phyloP scores from a whole-genome alignment of 2,888 invertebrate genomes.

The Tenthredo amoena region DNA sequence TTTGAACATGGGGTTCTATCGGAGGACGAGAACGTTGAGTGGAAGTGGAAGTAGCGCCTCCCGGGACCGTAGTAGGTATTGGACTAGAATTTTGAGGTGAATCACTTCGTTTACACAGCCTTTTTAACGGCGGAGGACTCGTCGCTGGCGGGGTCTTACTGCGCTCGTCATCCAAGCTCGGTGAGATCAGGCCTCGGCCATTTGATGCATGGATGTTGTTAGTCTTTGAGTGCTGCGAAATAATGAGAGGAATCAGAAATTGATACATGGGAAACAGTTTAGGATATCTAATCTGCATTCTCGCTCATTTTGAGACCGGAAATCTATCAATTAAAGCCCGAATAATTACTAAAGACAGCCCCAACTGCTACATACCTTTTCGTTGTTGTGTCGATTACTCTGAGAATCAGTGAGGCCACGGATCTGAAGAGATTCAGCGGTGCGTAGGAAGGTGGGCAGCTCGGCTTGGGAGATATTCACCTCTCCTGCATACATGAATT shows the following conservation, averaged over 20 bases:
- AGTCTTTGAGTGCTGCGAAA: slow-evolving; percentile 72
- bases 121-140: slow-evolving; percentile 76
- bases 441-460: slow-evolving; percentile 87
- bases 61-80: slow-evolving; percentile 69
- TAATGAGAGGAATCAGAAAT: slow-evolving; percentile 31
- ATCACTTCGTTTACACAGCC: slow-evolving; percentile 77
- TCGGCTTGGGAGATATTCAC: slow-evolving; percentile 91
- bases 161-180: slow-evolving; percentile 76
- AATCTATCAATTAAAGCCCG: not conserved
- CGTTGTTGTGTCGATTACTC: slow-evolving; percentile 77
- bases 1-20: slow-evolving; percentile 77
- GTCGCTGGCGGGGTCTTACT: slow-evolving; percentile 76
- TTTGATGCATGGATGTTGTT: slow-evolving; percentile 76
- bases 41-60: slow-evolving; percentile 71
- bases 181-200: slow-evolving; percentile 75
- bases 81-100: slow-evolving; percentile 78
- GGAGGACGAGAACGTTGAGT: slow-evolving; percentile 75
- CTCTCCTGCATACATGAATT: slow-evolving; percentile 93
- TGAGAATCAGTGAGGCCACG: slow-evolving; percentile 86
- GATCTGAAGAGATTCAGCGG: slow-evolving; percentile 89
- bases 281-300: not conserved
- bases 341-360: not conserved
- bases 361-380: slow-evolving; percentile 69
- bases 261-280: slow-evolving; percentile 18
- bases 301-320: not conserved